phyloP scores from a whole-genome alignment of 2,797 vertebrate genomes.

The Myotis findleyi region DNA sequence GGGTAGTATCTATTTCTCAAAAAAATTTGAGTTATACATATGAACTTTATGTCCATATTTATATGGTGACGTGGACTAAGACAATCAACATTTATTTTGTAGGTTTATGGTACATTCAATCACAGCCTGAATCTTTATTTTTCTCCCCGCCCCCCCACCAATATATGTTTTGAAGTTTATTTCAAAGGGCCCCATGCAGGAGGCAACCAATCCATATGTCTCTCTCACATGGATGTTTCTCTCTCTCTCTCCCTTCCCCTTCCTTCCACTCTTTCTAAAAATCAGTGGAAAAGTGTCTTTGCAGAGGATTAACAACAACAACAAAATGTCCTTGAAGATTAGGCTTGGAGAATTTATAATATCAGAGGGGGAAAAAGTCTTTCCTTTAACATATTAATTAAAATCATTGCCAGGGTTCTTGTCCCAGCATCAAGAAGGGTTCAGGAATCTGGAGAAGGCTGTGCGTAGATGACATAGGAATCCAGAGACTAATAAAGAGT shows the following conservation, averaged over 20 bases:
- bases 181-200: neutral
- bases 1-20: slow-evolving; percentile 21
- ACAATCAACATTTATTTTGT: neutral
- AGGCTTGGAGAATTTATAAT: neutral
- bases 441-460: too few relatives aligned
- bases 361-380: neutral
- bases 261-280: too few relatives aligned
- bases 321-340: neutral
- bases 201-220: too few relatives aligned
- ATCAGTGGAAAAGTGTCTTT: too few relatives aligned
- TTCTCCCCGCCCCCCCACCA: neutral
- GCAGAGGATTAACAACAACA: too few relatives aligned
- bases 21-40: neutral
- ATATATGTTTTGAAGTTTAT: neutral
- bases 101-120: neutral
- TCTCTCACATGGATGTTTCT: too few relatives aligned
- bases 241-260: too few relatives aligned
- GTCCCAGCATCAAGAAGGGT: too few relatives aligned
- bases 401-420: neutral
- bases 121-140: slow-evolving; percentile 6
- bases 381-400: neutral
- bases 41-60: neutral
- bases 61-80: neutral
- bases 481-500: too few relatives aligned
- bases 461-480: too few relatives aligned